phyloP scores from a whole-genome alignment of 2,113 vertebrate species.

The Neogobius melanostomus region DNA sequence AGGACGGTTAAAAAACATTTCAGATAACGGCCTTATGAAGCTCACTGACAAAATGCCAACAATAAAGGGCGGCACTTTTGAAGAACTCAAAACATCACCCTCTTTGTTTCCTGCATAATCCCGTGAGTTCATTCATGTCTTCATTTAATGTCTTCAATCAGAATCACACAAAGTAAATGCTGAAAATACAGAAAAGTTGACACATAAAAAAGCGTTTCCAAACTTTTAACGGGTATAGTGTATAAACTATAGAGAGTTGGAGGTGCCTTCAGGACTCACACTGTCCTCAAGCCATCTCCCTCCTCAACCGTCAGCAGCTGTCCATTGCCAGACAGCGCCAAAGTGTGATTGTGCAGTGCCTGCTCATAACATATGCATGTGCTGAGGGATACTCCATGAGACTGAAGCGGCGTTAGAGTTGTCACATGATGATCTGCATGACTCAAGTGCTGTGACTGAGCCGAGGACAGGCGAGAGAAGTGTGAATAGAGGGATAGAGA shows the following conservation, averaged over 20 bases:
- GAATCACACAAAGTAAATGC: too few relatives aligned
- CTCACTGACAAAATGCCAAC: too few relatives aligned
- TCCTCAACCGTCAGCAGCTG: neutral
- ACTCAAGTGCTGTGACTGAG: slow-evolving; percentile 43
- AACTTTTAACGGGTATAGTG: neutral
- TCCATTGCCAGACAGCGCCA: neutral
- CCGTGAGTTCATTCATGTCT: too few relatives aligned
- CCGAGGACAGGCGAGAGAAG: neutral
- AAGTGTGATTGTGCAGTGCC: slow-evolving; percentile 5
- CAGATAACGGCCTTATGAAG: too few relatives aligned
- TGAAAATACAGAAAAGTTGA: too few relatives aligned
- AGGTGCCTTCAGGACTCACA: neutral
- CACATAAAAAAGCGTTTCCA: too few relatives aligned
- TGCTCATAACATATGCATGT: neutral
- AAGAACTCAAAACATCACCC: too few relatives aligned
- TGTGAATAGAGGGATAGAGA: neutral
- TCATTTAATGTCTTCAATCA: too few relatives aligned
- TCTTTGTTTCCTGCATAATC: too few relatives aligned
- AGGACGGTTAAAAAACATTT: too few relatives aligned
- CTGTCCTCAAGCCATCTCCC: neutral
- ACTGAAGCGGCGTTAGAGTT: slow-evolving; percentile 22
- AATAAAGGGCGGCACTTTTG: too few relatives aligned
- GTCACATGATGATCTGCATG: slow-evolving; percentile 35
- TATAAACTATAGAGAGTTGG: neutral
- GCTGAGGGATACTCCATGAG: slow-evolving; percentile 26